These are phyloP conservation scores for Pangasius larnaudii DNA, from an alignment of 2,797 vertebrate species.

Conservation along the genomic window DNA sequence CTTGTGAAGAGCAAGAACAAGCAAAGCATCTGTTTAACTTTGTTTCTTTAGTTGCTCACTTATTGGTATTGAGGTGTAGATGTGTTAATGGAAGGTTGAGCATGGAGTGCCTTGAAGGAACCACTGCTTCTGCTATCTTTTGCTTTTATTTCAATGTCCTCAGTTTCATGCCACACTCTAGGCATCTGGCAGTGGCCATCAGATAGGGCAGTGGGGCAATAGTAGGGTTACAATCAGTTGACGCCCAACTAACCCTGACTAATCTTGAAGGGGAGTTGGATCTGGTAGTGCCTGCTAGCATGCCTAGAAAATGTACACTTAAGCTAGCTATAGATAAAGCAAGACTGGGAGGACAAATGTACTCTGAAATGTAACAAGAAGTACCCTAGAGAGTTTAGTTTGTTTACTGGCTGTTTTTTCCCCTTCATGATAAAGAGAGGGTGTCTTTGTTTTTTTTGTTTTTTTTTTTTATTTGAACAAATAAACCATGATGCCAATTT, in stretches of 20 bases:
- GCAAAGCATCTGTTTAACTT: not conserved
- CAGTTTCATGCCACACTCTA: not conserved
- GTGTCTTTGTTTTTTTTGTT: not conserved
- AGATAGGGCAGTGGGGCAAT: not conserved
- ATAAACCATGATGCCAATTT: conserved; percentile 67
- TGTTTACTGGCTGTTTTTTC: not conserved
- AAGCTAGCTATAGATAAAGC: not conserved
- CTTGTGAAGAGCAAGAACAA: not conserved
- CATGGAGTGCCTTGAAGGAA: not conserved
- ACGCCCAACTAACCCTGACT: not conserved
- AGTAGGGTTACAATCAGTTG: not conserved
- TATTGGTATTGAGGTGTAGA: not conserved
- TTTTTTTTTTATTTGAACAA: conserved; percentile 3
- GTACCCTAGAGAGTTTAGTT: not conserved
- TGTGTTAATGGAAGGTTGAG: not conserved
- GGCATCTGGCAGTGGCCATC: not conserved
- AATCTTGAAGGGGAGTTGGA: not conserved
- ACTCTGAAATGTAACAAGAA: not conserved
- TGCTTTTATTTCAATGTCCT: not conserved
- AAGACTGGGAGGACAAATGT: not conserved
- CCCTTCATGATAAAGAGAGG: conserved; percentile 7
- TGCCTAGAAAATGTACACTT: not conserved
- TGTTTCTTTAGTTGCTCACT: not conserved
- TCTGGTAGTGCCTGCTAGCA: not conserved
- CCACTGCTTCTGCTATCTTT: not conserved